Evolutionary conservation across 2,888 invertebrate genomes (phyloP).

Genomic region (Cataglyphis rosenhaueri): DNA sequence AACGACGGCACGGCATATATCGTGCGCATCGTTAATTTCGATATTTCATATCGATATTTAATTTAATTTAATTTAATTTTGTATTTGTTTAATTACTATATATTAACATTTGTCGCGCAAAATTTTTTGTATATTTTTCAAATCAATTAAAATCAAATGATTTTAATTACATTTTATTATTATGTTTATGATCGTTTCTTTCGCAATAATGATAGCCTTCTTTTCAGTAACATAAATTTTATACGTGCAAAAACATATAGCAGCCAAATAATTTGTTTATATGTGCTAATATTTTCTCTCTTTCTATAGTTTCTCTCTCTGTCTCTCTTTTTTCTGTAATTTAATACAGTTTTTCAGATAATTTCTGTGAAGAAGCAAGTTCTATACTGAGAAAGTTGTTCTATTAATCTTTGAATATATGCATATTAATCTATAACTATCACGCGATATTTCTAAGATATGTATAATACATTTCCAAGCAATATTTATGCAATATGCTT

Average conservation of each 20-base stretch:
- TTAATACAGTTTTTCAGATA: neutral
- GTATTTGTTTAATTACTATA: neutral
- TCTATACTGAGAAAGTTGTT: neutral
- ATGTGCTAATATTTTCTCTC: neutral
- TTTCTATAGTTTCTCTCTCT: neutral
- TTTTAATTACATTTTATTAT: neutral
- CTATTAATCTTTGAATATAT: neutral
- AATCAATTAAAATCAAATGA: neutral
- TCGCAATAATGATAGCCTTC: neutral
- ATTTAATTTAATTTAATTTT: neutral
- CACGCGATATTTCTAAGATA: neutral
- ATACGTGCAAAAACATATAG: neutral
- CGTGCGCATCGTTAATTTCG: neutral
- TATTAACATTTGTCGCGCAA: neutral
- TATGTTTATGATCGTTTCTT: neutral
- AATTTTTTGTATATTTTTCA: neutral
- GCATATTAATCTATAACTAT: constrained; percentile 8
- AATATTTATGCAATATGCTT: neutral
- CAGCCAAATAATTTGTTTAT: neutral
- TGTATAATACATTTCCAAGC: neutral
- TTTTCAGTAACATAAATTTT: neutral
- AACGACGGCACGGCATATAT: neutral
- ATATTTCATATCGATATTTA: neutral
- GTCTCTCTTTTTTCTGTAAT: neutral
- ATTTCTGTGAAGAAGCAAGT: neutral